Percentiles rank a stretch among this genome's conserved stretches.
phyloP scores from a whole-genome alignment of 1,140 invertebrate genomes.

The Philopotamus ludificatus region DNA sequence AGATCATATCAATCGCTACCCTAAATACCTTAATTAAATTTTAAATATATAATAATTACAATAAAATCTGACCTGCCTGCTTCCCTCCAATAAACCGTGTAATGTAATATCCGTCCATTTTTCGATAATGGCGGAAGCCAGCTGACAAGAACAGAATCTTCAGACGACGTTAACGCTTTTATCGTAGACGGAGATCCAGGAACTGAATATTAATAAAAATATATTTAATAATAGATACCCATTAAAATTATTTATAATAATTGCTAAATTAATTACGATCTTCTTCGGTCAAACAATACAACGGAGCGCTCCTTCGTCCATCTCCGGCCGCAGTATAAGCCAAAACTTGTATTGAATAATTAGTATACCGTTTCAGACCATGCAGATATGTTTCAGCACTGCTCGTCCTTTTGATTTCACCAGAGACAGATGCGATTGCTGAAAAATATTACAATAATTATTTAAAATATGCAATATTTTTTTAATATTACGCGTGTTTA shows the following conservation, averaged over 20 bases:
- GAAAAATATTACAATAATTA: background rate
- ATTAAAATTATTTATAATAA: background rate
- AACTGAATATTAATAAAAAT: slow-evolving; percentile 51
- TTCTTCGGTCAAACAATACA: slow-evolving; percentile 78
- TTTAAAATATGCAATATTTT: background rate
- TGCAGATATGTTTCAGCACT: slow-evolving; percentile 71
- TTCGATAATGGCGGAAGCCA: slow-evolving; percentile 77
- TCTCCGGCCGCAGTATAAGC: slow-evolving; percentile 81
- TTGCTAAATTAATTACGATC: slow-evolving; percentile 57
- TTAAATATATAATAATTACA: slow-evolving; percentile 1
- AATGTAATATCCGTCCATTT: slow-evolving; percentile 80
- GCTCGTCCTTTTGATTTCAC: slow-evolving; percentile 66
- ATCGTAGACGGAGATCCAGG: slow-evolving; percentile 79
- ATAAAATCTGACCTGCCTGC: slow-evolving; percentile 56
- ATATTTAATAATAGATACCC: background rate
- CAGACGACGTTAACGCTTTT: slow-evolving; percentile 75
- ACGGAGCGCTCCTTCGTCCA: slow-evolving; percentile 67
- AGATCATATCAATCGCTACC: no score
- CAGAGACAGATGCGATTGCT: slow-evolving; percentile 20
- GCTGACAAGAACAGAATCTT: slow-evolving; percentile 76
- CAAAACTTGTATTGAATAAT: slow-evolving; percentile 78
- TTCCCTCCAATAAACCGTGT: slow-evolving; percentile 74
- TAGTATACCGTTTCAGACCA: slow-evolving; percentile 67
- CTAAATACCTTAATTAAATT: background rate
- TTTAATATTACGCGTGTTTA: background rate